Evolutionary conservation across 2,113 vertebrate genomes (phyloP), one percentile per base, ranked within the genome.

Genomic region (Clarias magur): DNA sequence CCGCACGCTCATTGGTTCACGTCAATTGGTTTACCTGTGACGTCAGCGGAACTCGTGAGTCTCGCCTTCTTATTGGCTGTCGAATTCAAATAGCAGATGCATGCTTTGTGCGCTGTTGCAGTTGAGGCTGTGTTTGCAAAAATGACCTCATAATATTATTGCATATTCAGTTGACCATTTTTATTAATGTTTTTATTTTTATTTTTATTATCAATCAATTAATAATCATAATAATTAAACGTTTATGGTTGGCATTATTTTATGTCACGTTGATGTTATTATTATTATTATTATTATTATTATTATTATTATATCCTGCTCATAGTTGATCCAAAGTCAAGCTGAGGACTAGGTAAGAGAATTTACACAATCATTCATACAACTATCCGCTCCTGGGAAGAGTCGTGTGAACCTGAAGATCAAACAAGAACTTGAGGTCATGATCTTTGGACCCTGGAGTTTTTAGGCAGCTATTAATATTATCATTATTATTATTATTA

Each of bases 21-120:
- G 48, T 48, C 48, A 48, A 48, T 48, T 48, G 48, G 48, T 48
- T 48, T 48, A 67, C 21, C 0, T 42, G 25, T 42, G 70, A 72
- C 30, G 48, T 30, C 38, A 0, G 38, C 16, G 42, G 80, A 90
- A 86, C 91, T 80, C 68, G 30, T 67, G 2, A 17, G 4, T 3
- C 68, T 70, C 70, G 54, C 27, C 3, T 54, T 85, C 80, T 91
- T 88, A 95, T 95, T 96, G 95, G 95, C 90, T 92, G 4, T 13
- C 89, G 85, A 38, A 91, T 95, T 95, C 94, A 95, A 95, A 95
- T 91, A 53, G 85, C 84, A 83, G 92, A 84, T 84, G 81, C 81
- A 21, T 21, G 78, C 76, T 30, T 57, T 79, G n/a, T 79, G n/a
- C 21, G 60, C 12, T 48, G 9, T 17, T 48, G n/a, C 42, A 30